Evolutionary conservation across 2,113 vertebrate genomes (phyloP), one percentile per base, ranked within the genome.

Genomic region (Proterorhinus semilunaris): DNA sequence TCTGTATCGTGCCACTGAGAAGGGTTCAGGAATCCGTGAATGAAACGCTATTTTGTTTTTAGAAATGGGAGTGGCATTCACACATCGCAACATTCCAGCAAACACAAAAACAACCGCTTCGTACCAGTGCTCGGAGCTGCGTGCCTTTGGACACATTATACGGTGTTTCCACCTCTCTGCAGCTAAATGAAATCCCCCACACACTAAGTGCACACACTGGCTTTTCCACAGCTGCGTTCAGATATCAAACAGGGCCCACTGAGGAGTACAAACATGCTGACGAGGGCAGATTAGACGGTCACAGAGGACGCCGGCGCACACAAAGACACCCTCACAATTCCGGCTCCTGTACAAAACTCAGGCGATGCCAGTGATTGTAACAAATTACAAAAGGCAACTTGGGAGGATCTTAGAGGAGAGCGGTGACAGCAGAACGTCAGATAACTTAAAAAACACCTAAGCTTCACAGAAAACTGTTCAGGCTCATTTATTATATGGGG

Each of bases 261-360:
- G 74, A 79, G 77, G 71, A 83, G 79, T 80, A 87, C 81, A 88
- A 90, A 88, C 79, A 84, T 49, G 62, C 77, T 85, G 86, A 89
- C 80, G 74, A 85, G 73, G 83, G 88, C 74, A 81, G 83, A 88
- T 86, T 83, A 86, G 79, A 76, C 71, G 77, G 75, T 81, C 83
- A 79, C 82, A 21, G 69, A 75, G 79, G 80, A 69, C 51, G 17
- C 68, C 47, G 13, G 57, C 6, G 46, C 67, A 0, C 65, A 66
- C 62, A 65, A 8, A 65, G 43, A 47, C 42, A 70, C 17, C 65
- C 55, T 70, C 49, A 58, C 62, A n/a, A 67, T 21, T 47, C 47
- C 44, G 15, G 17, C 67, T 65, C 78, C 70, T 9, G 52, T 10
- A 74, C 42, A 53, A 62, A 81, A 69, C 55, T 75, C 46, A 65